Percentiles rank a stretch among this genome's conserved stretches.
Conservation (phyloP, 2,888 invertebrate species). For the Strigamia crassipes region DNA sequence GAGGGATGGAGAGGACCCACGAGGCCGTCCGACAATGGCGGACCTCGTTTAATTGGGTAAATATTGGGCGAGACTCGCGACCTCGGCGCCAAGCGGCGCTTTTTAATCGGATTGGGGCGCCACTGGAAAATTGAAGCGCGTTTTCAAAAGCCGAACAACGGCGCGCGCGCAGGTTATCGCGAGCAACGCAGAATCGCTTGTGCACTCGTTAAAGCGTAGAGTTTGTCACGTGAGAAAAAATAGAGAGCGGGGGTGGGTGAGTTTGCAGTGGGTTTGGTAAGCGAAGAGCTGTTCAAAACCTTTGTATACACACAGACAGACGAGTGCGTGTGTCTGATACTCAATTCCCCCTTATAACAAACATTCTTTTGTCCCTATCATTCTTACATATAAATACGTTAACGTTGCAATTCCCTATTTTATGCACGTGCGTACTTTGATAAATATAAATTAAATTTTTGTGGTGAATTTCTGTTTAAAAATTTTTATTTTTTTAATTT, state of each 20-base stretch:
- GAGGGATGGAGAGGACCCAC: conserved; percentile 18
- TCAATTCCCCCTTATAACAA: not conserved
- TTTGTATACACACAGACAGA: not conserved
- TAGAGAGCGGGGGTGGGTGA: not conserved
- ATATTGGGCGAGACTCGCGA: conserved; percentile 45
- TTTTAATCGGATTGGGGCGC: conserved; percentile 45
- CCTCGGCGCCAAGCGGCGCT: conserved; percentile 19
- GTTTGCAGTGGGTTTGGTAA: not conserved
- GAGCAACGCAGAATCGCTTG: conserved; percentile 39
- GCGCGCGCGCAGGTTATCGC: conserved; percentile 46
- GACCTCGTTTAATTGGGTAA: conserved; percentile 47
- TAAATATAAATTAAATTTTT: too few relatives aligned
- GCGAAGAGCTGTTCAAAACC: not conserved
- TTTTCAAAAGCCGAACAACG: conserved; percentile 44
- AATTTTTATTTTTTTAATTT: too few relatives aligned
- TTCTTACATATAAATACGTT: not conserved
- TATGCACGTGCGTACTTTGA: not conserved
- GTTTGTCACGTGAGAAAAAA: conserved; percentile 27
- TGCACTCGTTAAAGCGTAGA: not conserved
- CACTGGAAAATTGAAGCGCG: conserved; percentile 45
- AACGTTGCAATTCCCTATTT: not conserved
- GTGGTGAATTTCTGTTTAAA: too few relatives aligned
- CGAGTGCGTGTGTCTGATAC: conserved; percentile 4
- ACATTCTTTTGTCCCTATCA: not conserved
- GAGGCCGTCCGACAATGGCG: conserved; percentile 28